Evolutionary conservation across 1,140 invertebrate species (phyloP), one percentile per base, ranked within the genome.

Genomic region (Procambarus virginalis): DNA sequence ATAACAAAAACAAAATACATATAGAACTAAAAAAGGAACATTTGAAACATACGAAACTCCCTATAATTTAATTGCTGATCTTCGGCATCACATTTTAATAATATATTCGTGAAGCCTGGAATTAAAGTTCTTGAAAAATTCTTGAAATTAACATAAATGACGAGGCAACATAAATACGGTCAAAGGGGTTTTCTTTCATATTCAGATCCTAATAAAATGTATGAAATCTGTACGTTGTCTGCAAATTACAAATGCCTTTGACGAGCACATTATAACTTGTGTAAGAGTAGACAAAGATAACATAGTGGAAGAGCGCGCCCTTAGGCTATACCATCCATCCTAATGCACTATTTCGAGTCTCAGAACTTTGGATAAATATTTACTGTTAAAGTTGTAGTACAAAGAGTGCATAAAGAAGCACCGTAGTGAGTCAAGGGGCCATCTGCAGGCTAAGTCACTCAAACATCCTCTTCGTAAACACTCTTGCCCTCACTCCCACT

Each of bases 361-460:
- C 68, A 73, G 68, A 73, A 73, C 68, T 73, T 73, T n/a, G 22
- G n/a, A 2, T 73, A 22, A 22, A 73, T 10, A 73, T 73, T 73
- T 45, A 73, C n/a, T 34, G 5, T 9, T 4, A n/a, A 73, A 73
- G 68, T 73, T 73, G 12, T 3, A 20, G 64, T 10, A 10, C 20
- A 73, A 34, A 22, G 20, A 22, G 48, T 68, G 83, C 12, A 76
- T 49, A 48, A 76, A 68, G 51, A 75, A 46, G 60, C 60, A 45
- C 6, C 14, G 48, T 46, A 55, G 83, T n/a, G 83, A 76, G 83
- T 84, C 73, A 84, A 22, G n/a, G 48, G 73, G 51, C 73, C 73
- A 75, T 84, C 68, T 75, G 83, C 48, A 17, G 14, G 83, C 68
- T 73, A 51, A 82, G 58, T 82, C 68, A 82, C 80, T 82, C 58